Percentiles rank a stretch among this genome's conserved stretches.
phyloP scores from a whole-genome alignment of 2,797 vertebrate species.

The Hippocampus kuda region DNA sequence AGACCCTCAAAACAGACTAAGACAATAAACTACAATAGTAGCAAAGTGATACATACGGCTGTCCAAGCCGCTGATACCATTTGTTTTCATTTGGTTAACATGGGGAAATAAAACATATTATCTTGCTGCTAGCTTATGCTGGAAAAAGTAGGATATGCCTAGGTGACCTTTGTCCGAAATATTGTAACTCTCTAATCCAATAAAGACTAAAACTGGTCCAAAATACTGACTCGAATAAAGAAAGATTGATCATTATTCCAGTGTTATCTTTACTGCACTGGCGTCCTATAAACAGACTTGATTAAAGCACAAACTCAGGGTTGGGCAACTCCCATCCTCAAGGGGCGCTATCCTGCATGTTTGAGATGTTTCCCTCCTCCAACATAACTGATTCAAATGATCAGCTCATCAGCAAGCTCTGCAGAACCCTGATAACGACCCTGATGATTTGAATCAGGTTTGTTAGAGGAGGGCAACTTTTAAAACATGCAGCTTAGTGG shows the following conservation, averaged over 20 bases:
- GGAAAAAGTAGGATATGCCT: background rate
- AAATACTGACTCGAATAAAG: too few species aligned
- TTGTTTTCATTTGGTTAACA: background rate
- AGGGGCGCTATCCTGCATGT: too few species aligned
- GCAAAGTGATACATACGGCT: background rate
- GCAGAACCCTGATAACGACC: too few species aligned
- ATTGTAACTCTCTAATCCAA: background rate
- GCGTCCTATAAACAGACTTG: background rate
- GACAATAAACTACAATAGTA: background rate
- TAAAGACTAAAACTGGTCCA: background rate
- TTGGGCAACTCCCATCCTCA: too few species aligned
- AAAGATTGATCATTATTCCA: background rate
- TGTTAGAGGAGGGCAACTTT: too few species aligned
- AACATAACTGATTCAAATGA: too few species aligned
- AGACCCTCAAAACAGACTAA: background rate
- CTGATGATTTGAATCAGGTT: too few species aligned
- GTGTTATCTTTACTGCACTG: background rate
- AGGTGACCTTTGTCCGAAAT: background rate
- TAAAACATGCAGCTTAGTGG: too few species aligned
- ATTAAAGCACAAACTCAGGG: too few species aligned
- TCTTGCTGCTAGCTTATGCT: background rate
- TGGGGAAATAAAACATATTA: background rate
- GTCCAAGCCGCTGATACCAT: background rate
- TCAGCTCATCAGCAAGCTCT: too few species aligned
- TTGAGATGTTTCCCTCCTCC: too few species aligned